Percentiles rank a stretch among this genome's conserved stretches.
phyloP scores from a whole-genome alignment of 1,140 invertebrate species.

The Helicorthomorpha holstii region DNA sequence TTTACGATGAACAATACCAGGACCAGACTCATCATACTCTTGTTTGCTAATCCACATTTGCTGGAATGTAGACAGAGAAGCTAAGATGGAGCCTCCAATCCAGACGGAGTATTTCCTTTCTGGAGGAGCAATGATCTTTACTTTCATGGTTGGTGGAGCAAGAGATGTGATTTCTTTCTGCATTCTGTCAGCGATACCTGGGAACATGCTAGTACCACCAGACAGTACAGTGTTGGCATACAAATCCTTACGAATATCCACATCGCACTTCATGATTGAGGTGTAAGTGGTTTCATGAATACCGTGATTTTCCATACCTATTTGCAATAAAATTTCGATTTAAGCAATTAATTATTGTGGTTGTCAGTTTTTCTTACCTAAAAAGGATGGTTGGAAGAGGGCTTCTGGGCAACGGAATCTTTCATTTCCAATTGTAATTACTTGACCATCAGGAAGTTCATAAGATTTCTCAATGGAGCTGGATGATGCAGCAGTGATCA shows the following conservation, averaged over 20 bases:
- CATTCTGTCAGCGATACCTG: slow-evolving; percentile 31
- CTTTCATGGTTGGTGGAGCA: slow-evolving; percentile 39
- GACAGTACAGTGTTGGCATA: slow-evolving; percentile 53
- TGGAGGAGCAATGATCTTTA: slow-evolving; percentile 42
- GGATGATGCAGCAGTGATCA: background rate
- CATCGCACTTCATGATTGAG: slow-evolving; percentile 77
- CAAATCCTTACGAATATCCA: slow-evolving; percentile 70
- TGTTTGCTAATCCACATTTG: slow-evolving; percentile 43
- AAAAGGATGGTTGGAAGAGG: slow-evolving; percentile 31
- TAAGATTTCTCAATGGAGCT: background rate
- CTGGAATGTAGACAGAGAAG: slow-evolving; percentile 43
- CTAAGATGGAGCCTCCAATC: slow-evolving; percentile 40
- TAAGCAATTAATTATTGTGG: background rate
- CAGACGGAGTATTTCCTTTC: slow-evolving; percentile 39
- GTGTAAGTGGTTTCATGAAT: slow-evolving; percentile 74
- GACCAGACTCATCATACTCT: slow-evolving; percentile 10
- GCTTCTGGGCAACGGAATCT: background rate
- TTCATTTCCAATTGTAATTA: background rate
- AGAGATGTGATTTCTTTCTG: slow-evolving; percentile 35
- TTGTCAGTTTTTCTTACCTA: slow-evolving; percentile 19
- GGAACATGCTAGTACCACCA: slow-evolving; percentile 36
- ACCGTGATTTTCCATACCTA: slow-evolving; percentile 66
- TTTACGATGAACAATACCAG: slow-evolving; percentile 9
- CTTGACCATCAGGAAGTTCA: slow-evolving; percentile 26
- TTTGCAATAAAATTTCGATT: slow-evolving; percentile 28